These are phyloP conservation scores for Ammospiza caudacuta DNA, from an alignment of 2,113 vertebrate species.

Conservation along the genomic window DNA sequence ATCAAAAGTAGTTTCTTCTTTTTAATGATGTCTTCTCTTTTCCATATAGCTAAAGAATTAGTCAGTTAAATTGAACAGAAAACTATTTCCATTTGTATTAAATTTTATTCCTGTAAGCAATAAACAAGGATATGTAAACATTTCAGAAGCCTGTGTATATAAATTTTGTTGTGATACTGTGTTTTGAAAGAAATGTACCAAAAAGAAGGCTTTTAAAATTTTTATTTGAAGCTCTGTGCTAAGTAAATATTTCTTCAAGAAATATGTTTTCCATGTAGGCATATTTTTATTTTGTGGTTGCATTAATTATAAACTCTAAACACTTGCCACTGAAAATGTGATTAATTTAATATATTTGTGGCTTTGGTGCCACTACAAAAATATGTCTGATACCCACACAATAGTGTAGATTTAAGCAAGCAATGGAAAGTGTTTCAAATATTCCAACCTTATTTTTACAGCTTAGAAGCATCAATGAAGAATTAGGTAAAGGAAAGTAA, in stretches of 20 bases:
- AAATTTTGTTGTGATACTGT: neutral
- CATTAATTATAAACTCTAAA: neutral
- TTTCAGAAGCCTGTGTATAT: neutral
- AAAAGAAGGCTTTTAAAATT: neutral
- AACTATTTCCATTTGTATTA: neutral
- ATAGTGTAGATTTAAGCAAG: neutral
- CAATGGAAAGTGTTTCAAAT: neutral
- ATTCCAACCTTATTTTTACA: neutral
- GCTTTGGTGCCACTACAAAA: neutral
- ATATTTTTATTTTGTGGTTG: neutral
- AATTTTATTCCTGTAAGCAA: neutral
- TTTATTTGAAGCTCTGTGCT: neutral
- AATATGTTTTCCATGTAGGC: neutral
- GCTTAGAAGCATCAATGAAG: neutral
- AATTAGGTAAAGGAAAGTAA: neutral
- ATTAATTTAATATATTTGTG: neutral
- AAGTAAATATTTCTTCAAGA: neutral
- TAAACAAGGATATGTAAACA: neutral
- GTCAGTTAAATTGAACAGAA: neutral
- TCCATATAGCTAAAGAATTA: neutral
- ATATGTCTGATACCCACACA: neutral
- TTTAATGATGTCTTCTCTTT: neutral
- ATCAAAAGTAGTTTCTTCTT: neutral
- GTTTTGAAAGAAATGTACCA: neutral
- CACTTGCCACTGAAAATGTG: neutral